Conservation (phyloP, 2,797 vertebrate species). For the Pangasius macronema region DNA sequence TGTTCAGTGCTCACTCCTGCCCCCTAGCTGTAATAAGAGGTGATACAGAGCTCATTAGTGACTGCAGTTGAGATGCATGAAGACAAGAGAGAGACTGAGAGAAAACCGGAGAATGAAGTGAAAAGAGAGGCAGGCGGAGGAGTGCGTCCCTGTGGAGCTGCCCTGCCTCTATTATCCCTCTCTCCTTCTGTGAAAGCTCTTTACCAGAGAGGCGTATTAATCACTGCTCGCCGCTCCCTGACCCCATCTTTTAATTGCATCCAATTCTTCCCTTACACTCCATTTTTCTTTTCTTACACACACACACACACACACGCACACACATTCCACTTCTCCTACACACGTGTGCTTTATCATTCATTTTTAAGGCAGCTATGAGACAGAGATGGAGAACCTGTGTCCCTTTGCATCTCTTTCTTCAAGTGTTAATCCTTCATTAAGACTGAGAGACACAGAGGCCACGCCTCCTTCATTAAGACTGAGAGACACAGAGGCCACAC, state of each 20-base stretch:
- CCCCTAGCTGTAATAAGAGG: slow-evolving; percentile 44
- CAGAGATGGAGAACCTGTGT: not conserved
- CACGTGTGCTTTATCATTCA: not conserved
- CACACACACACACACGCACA: slow-evolving; percentile 1
- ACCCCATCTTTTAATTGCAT: slow-evolving; percentile 68
- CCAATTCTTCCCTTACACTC: slow-evolving; percentile 51
- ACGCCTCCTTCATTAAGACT: not conserved
- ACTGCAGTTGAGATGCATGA: not conserved
- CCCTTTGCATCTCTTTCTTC: not conserved
- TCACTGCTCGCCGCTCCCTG: slow-evolving; percentile 57
- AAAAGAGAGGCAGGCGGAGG: slow-evolving; percentile 25
- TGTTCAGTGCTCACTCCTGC: slow-evolving; percentile 15
- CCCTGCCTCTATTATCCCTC: slow-evolving; percentile 55
- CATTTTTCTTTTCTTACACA: slow-evolving; percentile 30
- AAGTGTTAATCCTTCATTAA: not conserved
- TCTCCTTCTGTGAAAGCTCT: slow-evolving; percentile 51
- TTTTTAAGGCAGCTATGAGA: not conserved
- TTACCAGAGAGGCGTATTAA: slow-evolving; percentile 61
- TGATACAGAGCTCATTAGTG: slow-evolving; percentile 34
- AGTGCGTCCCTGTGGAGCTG: slow-evolving; percentile 48
- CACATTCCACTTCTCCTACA: not conserved
- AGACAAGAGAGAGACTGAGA: slow-evolving; percentile 31
- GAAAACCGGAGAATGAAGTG: slow-evolving; percentile 27
- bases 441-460: not conserved
- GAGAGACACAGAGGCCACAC: not conserved